A percentile compares a stretch with the other conserved stretches of the same genome.
Evolutionary conservation across 2,113 vertebrate species (phyloP).

Genomic region (Pontoporia blainvillei): DNA sequence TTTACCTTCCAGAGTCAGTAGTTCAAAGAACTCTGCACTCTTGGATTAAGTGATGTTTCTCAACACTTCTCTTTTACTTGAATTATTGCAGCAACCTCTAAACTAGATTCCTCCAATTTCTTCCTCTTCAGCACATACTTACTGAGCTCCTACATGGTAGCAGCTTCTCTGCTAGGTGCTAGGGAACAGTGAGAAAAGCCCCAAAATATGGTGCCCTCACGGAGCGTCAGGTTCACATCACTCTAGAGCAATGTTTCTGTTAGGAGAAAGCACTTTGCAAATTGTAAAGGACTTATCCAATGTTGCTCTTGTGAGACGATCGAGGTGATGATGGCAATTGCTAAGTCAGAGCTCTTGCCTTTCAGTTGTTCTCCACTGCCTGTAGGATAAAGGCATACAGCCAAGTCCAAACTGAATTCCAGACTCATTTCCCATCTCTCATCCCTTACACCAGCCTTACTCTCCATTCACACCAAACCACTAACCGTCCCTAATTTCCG

Average conservation of each 20-base stretch:
- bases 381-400: not conserved
- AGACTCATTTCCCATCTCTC: not conserved
- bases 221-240: not conserved
- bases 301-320: not conserved
- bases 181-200: not conserved
- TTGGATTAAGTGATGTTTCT: not conserved
- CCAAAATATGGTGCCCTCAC: not conserved
- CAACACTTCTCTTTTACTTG: not conserved
- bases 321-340: not conserved
- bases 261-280: not conserved
- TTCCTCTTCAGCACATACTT: not conserved
- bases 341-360: not conserved
- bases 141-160: not conserved
- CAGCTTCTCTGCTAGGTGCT: not conserved
- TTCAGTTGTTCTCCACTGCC: not conserved
- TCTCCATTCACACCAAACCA: not conserved
- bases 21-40: not conserved
- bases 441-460: not conserved
- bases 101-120: too few relatives aligned
- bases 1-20: not conserved
- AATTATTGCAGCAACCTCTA: not conserved
- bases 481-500: not conserved
- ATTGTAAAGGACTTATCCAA: not conserved
- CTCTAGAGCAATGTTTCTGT: not conserved
- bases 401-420: not conserved